Base-by-base conservation (phyloP, 2,113 vertebrate species). In the Cygnus buccinator region DNA sequence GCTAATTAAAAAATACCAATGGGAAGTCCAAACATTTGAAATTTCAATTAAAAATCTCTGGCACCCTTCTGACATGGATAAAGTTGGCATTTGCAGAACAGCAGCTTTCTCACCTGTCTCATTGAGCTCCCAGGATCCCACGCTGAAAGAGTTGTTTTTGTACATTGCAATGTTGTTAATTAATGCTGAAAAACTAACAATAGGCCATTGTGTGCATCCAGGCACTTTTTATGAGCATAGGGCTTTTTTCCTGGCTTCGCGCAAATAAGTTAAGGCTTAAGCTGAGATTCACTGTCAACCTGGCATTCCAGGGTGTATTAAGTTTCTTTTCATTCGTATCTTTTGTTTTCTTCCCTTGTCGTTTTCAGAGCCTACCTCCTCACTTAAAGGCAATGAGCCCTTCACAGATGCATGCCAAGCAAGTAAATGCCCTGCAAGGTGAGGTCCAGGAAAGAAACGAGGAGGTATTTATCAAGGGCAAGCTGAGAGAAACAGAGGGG, bases 401-500 rank as follows among this genome's bases (percentile, higher is more conserved):
- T 13, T 73, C 95, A 0, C 29, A 97, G 6, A 28, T 83, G 25
- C 65, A 33, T 48, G 95, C 97, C 1, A 75, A 92, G 16, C 97
- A 96, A 65, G 83, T 92, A 80, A 73, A 85, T 8, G 4, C 3
- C 23, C 68, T 86, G 25, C 95, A 97, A n/a, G 87, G 82, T 18
- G 91, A 97, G n/a, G 29, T 96, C 52, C 98, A 97, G 90, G 31
- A 92, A 5, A 93, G 90, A 65, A 88, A 98, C 0, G 97, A 99
- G 13, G 84, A 93, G 10, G 50, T 89, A 2, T 84, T 39, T 21
- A 97, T 98, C 94, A 98, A 98, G 95, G 83, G 97, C 1, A 84
- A 97, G 35, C 97, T 99, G 92, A 92, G 22, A 41, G 20, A 83
- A 50, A 52, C 66, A 2, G 98, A 99, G 35, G 98, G 98, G 3